phyloP scores from a whole-genome alignment of 2,113 vertebrate genomes.

The Chamaea fasciata region DNA sequence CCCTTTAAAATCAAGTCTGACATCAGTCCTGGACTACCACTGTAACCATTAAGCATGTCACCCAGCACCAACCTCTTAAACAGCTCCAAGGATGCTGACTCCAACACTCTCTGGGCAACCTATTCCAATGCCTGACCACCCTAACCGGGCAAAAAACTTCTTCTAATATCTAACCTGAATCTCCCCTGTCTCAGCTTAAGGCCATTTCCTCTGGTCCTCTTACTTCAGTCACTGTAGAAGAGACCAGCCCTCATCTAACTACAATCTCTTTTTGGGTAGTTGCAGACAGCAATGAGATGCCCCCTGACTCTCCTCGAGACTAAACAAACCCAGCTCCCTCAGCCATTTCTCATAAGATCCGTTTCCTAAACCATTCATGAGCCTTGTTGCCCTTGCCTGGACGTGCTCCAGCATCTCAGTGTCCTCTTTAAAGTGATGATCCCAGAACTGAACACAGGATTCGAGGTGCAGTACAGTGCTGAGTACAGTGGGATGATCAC shows the following conservation, averaged over 20 bases:
- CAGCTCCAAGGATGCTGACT: background rate
- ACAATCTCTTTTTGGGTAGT: background rate
- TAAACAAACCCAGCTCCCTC: background rate
- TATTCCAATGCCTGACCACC: background rate
- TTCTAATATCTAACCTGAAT: background rate
- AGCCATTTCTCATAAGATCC: background rate
- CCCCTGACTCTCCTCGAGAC: background rate
- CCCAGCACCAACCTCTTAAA: background rate
- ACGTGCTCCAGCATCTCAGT: background rate
- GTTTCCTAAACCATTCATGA: background rate
- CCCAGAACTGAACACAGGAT: background rate
- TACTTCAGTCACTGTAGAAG: background rate
- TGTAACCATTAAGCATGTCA: background rate
- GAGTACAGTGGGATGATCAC: background rate
- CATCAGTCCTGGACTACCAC: background rate
- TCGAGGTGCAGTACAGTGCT: background rate
- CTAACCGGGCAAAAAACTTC: background rate
- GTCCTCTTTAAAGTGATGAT: background rate
- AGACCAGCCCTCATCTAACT: too few relatives aligned
- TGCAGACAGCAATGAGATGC: background rate
- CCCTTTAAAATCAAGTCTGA: background rate
- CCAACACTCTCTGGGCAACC: background rate
- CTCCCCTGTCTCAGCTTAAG: background rate
- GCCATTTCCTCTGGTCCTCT: background rate
- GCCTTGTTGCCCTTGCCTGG: background rate